Base-by-base conservation (phyloP, 2,113 vertebrate genomes). In the Nerophis ophidion region DNA sequence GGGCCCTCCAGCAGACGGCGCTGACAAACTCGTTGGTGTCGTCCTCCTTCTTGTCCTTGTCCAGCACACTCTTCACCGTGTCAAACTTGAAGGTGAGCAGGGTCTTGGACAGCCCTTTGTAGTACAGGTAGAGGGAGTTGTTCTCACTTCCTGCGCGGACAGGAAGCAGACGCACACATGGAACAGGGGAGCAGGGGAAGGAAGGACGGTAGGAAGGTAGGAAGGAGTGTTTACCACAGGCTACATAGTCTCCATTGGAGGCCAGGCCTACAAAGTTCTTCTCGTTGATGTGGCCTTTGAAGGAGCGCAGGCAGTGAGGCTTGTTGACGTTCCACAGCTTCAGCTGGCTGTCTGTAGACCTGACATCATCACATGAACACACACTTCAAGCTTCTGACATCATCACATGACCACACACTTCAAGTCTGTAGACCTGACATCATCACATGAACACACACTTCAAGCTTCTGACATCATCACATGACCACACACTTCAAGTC, bases 21-120 rank as follows among this genome's bases (percentile, higher is more conserved):
- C 97, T 99, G 84, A 98, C 97, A 87, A 98, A 99, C 85, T 98
- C 97, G 45, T 98, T 98, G 68, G 95, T 98, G 84, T 98, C 97
- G 35, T 98, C 97, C 78, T 99, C 97, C 81, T 99, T 99, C 73
- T 97, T 91, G 74, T 98, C 96, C 82, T 99, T 98, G 86, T 99
- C 97, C 89, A 99, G 81, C 40, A 98, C 96, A 35, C 97, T 98
- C 87, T 99, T 99, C 71, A 99, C 96, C 1, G 95, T 99, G 89
- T 98, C 96, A 81, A 98, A 98, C 79, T 98, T 98, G 88, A 98
- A 99, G 0, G 96, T 99, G 75, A 98, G 84, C 86, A 99, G 89
- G 55, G 95, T 99, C 89, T 99, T 99, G 83, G 97, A 99, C 77
- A 99, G 94, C 73, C 97, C 97, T 82, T 99, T 99, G 81, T 99